A percentile compares a stretch with the other conserved stretches of the same genome.
These are phyloP conservation scores for Megastigmus dorsalis DNA, from an alignment of 2,888 invertebrate genomes.

Conservation along the genomic window DNA sequence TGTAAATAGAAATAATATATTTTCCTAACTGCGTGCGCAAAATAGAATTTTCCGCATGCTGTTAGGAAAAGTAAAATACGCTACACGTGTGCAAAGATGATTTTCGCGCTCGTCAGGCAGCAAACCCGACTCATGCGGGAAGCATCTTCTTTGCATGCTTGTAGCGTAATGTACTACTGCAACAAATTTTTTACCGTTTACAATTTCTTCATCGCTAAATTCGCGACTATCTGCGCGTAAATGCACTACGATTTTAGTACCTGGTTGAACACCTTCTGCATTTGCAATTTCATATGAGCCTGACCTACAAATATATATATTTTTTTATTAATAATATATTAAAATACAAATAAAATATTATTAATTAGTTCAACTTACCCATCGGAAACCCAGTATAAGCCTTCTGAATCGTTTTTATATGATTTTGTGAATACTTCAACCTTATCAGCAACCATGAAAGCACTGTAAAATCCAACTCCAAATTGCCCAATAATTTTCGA, in stretches of 20 bases:
- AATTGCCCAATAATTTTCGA: constrained; percentile 96
- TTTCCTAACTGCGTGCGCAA: too few relatives aligned
- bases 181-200: constrained; percentile 85
- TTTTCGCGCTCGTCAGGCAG: too few relatives aligned
- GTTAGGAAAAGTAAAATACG: too few relatives aligned
- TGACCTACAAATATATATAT: constrained; percentile 76
- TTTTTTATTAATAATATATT: too few relatives aligned
- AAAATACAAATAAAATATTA: constrained; percentile 25
- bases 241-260: constrained; percentile 95
- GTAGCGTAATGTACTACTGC: too few relatives aligned
- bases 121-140: too few relatives aligned
- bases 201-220: constrained; percentile 89
- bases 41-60: too few relatives aligned
- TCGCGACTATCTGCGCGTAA: constrained; percentile 91
- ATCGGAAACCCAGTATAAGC: constrained; percentile 92
- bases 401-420: constrained; percentile 80
- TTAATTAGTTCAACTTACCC: constrained; percentile 80
- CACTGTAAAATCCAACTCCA: constrained; percentile 98
- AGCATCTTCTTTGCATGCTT: too few relatives aligned
- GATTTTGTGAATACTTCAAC: constrained; percentile 94
- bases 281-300: constrained; percentile 93
- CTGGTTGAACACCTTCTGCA: constrained; percentile 88
- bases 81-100: too few relatives aligned
- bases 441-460: constrained; percentile 97
- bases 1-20: too few relatives aligned